phyloP scores from a whole-genome alignment of 2,113 vertebrate species.

The Sporophila hypoxantha region DNA sequence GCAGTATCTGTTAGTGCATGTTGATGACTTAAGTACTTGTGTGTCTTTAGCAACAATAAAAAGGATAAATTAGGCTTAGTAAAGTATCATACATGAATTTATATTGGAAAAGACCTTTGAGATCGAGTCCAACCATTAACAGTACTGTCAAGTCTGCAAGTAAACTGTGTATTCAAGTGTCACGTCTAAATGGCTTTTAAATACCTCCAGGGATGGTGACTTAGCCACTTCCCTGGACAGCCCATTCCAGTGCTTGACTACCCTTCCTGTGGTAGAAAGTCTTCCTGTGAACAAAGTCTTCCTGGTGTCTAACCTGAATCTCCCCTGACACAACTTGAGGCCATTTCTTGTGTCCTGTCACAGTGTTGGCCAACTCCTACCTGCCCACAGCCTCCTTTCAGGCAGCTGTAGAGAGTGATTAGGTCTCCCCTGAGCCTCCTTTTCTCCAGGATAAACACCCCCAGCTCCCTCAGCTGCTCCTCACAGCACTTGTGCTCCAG shows the following conservation, averaged over 20 bases:
- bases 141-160: background rate
- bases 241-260: background rate
- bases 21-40: background rate
- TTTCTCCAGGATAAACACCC: background rate
- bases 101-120: background rate
- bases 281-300: background rate
- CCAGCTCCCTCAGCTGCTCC: background rate
- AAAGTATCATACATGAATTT: background rate
- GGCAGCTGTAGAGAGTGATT: accelerated
- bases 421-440: background rate
- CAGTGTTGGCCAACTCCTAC: accelerated
- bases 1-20: background rate
- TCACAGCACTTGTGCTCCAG: background rate
- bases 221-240: background rate
- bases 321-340: background rate
- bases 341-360: accelerated
- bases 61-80: background rate
- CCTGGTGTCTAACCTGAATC: background rate
- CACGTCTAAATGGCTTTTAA: background rate
- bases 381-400: accelerated
- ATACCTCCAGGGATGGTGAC: background rate
- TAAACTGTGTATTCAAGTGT: background rate
- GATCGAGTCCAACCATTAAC: accelerated
- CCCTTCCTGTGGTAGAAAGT: background rate
- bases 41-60: background rate